Evolutionary conservation across 2,113 vertebrate genomes (phyloP).

Genomic region (Nymphicus hollandicus): DNA sequence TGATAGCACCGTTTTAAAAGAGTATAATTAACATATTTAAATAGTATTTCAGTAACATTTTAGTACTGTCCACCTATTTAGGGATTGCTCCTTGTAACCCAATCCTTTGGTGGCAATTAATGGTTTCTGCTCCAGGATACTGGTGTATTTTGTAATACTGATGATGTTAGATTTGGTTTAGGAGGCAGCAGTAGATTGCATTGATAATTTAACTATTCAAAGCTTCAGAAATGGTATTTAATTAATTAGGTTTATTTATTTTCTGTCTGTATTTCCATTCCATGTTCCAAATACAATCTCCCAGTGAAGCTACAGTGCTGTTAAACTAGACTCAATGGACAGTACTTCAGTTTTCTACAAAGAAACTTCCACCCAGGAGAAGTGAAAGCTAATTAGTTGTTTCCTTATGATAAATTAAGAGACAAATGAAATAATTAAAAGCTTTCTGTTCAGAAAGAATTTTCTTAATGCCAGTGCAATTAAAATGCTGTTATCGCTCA

Average conservation of each 20-base stretch:
- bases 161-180: background rate
- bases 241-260: background rate
- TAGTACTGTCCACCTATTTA: background rate
- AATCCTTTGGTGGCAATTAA: background rate
- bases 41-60: background rate
- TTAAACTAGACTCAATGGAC: background rate
- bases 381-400: background rate
- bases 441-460: slow-evolving; percentile 7
- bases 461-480: background rate
- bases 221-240: background rate
- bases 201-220: background rate
- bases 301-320: background rate
- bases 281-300: background rate
- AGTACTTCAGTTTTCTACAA: background rate
- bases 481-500: background rate
- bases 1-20: background rate
- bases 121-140: background rate
- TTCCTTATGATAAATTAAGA: slow-evolving; percentile 26
- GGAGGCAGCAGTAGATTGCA: background rate
- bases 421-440: slow-evolving; percentile 19
- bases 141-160: background rate
- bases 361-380: background rate
- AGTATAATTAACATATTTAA: background rate
- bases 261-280: background rate
- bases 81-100: background rate